A percentile compares a stretch with the other conserved stretches of the same genome.
These are phyloP conservation scores for Atta texana DNA, from an alignment of 1,140 invertebrate species.

Conservation along the genomic window DNA sequence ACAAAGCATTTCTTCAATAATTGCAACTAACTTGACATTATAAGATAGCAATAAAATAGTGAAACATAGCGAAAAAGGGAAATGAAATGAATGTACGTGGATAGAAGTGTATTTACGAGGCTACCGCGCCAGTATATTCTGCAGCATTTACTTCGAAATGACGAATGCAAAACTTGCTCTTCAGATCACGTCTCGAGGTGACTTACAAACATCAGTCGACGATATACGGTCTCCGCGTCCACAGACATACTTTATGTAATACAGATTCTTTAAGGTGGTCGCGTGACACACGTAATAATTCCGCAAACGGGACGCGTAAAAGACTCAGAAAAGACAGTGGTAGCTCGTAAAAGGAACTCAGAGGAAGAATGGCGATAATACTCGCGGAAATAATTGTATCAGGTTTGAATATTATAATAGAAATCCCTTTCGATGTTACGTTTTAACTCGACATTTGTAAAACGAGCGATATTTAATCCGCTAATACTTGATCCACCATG, in stretches of 20 bases:
- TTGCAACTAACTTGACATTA: not conserved
- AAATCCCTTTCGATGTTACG: slow-evolving; percentile 68
- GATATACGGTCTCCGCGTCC: slow-evolving; percentile 31
- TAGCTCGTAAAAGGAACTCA: slow-evolving; percentile 43
- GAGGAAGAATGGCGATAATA: slow-evolving; percentile 58
- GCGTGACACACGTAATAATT: slow-evolving; percentile 63
- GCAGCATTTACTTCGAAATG: slow-evolving; percentile 51
- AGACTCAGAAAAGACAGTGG: not conserved
- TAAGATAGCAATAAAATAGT: slow-evolving; percentile 37
- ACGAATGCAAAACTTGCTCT: slow-evolving; percentile 53
- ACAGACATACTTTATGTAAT: slow-evolving; percentile 49
- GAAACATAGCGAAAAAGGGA: slow-evolving; percentile 18
- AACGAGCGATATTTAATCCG: slow-evolving; percentile 35
- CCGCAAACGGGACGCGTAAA: not conserved
- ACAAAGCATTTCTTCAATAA: not conserved
- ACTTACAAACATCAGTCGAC: slow-evolving; percentile 42
- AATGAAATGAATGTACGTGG: slow-evolving; percentile 28
- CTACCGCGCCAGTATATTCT: slow-evolving; percentile 13
- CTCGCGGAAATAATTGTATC: slow-evolving; percentile 61
- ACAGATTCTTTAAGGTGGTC: slow-evolving; percentile 54
- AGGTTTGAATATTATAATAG: slow-evolving; percentile 66
- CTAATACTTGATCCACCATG: slow-evolving; percentile 17
- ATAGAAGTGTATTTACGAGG: slow-evolving; percentile 36
- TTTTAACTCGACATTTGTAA: slow-evolving; percentile 58
- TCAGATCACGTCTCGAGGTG: slow-evolving; percentile 53